Conservation (phyloP, 2,797 vertebrate genomes). For the Martes flavigula region DNA sequence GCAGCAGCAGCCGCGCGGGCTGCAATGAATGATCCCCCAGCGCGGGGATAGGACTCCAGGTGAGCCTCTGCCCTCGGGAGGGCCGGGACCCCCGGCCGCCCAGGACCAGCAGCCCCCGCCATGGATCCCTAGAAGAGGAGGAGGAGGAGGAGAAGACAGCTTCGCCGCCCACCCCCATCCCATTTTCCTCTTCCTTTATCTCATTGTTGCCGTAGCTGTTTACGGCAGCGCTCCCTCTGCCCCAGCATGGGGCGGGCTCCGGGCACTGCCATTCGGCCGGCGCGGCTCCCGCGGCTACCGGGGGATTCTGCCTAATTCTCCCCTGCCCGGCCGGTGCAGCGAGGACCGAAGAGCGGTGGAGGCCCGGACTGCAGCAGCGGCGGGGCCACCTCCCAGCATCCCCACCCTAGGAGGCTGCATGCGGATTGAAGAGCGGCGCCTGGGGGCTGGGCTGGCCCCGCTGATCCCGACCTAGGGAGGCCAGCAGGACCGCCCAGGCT, state of each 20-base stretch:
- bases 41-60: conserved; percentile 65
- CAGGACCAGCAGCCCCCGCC: conserved; percentile 16
- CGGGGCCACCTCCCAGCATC: conserved; percentile 69
- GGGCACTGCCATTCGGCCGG: conserved; percentile 56
- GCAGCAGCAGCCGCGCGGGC: conserved; percentile 73
- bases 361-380: conserved; percentile 65
- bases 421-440: conserved; percentile 70
- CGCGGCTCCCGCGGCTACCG: conserved; percentile 45
- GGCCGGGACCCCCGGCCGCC: conserved; percentile 44
- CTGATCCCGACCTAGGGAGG: conserved; percentile 46
- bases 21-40: conserved; percentile 82
- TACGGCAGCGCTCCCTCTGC: conserved; percentile 50
- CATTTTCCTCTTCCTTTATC: conserved; percentile 74
- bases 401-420: conserved; percentile 62
- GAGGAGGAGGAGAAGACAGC: conserved; percentile 55
- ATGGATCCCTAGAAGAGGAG: conserved; percentile 70
- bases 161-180: conserved; percentile 73
- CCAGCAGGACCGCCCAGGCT: conserved; percentile 32
- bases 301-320: conserved; percentile 57
- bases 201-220: conserved; percentile 77
- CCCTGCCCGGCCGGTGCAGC: conserved; percentile 34
- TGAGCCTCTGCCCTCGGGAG: conserved; percentile 70
- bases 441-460: conserved; percentile 58
- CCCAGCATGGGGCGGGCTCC: conserved; percentile 69
- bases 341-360: conserved; percentile 47